Evolutionary conservation across 2,797 vertebrate genomes (phyloP).

Genomic region (Poeciliopsis gracilis): DNA sequence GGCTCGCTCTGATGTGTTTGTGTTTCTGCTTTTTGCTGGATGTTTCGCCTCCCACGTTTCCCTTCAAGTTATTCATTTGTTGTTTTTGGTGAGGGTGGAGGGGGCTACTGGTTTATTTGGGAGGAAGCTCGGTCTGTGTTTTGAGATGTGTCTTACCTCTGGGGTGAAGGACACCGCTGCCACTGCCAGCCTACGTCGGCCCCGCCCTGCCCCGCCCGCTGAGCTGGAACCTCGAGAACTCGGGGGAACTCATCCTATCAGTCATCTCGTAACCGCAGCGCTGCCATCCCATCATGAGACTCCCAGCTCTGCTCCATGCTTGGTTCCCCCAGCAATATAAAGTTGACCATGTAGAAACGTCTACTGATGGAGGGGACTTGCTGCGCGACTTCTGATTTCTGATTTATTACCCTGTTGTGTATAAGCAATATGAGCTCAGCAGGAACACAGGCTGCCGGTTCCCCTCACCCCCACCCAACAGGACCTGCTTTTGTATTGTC

Average conservation of each 20-base stretch:
- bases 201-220: constrained; percentile 36
- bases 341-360: constrained; percentile 68
- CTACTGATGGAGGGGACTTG: constrained; percentile 60
- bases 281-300: constrained; percentile 64
- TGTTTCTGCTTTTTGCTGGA: constrained; percentile 27
- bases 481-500: constrained; percentile 27
- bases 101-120: not conserved
- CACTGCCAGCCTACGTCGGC: constrained; percentile 9
- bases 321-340: constrained; percentile 60
- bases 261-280: constrained; percentile 52
- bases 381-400: constrained; percentile 64
- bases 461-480: constrained; percentile 31
- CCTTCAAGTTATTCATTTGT: not conserved
- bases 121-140: constrained; percentile 36
- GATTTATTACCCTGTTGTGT: constrained; percentile 60
- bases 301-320: constrained; percentile 43
- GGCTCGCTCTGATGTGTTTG: constrained; percentile 27
- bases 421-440: constrained; percentile 25
- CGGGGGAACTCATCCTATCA: constrained; percentile 62
- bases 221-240: constrained; percentile 62
- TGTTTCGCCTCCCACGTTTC: constrained; percentile 28
- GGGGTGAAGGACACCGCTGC: constrained; percentile 17
- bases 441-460: constrained; percentile 34
- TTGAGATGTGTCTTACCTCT: not conserved
- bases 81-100: no score